These are phyloP conservation scores for Erythrolamprus reginae DNA, from an alignment of 2,113 vertebrate genomes.

Conservation along the genomic window DNA sequence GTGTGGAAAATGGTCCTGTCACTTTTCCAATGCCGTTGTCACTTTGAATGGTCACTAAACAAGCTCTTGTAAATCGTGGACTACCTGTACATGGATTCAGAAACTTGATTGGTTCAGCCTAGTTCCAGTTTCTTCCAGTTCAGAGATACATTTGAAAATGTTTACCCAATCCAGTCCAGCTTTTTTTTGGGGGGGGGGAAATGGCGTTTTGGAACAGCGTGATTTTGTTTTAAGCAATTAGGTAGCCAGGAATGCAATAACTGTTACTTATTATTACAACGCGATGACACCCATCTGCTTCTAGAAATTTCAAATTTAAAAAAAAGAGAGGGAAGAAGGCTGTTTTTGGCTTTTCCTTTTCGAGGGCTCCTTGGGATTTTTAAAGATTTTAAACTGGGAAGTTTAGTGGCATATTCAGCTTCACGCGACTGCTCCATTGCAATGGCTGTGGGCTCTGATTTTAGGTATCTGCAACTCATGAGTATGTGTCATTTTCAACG, in stretches of 20 bases:
- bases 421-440: conserved; percentile 63
- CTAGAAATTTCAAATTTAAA: conserved; percentile 58
- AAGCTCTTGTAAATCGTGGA: background rate
- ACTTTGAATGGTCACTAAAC: background rate
- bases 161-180: conserved; percentile 52
- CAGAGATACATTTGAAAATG: conserved; percentile 48
- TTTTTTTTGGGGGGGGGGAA: conserved; percentile 71
- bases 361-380: conserved; percentile 65
- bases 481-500: background rate
- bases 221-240: conserved; percentile 68
- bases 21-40: background rate
- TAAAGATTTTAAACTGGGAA: conserved; percentile 64
- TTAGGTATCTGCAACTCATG: background rate
- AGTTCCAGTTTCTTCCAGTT: conserved; percentile 42
- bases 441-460: conserved; percentile 51
- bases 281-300: conserved; percentile 69
- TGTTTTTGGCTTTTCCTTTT: conserved; percentile 63
- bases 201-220: conserved; percentile 47
- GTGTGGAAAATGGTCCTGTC: background rate
- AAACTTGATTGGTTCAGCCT: background rate
- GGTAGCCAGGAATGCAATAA: conserved; percentile 66
- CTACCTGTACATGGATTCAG: background rate
- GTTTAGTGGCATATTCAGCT: conserved; percentile 56
- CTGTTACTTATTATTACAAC: conserved; percentile 71
- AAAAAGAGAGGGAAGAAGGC: conserved; percentile 54